Base-by-base conservation (phyloP, 2,797 vertebrate genomes). In the Lerista edwardsae region DNA sequence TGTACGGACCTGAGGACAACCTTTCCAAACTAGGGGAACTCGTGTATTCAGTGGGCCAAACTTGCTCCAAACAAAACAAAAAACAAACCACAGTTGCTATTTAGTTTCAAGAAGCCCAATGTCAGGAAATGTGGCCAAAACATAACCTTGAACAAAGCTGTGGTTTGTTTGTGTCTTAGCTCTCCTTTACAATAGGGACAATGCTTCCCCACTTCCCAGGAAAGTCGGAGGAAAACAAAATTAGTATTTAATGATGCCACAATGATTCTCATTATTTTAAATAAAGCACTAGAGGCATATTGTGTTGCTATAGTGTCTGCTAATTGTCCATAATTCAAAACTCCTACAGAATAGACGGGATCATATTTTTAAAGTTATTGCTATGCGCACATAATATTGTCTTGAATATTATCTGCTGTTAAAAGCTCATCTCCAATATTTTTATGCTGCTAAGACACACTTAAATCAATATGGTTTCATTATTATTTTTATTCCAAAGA, bases 141-240 rank as follows among this genome's bases (percentile, higher is more conserved):
- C 23, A 17, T 34, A 74, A 59, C 29, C 10, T 41, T 34, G 64
- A 90, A 86, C 27, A 86, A 74, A 23, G 0, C 1, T 47, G 29
- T 85, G 75, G 84, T 72, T 59, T 79, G 69, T 74, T 67, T 87
- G 88, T 68, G 73, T 2, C 21, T 84, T 69, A 80, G 85, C 81
- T 77, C 82, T 73, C 73, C 72, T 84, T 27, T 71, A 75, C 88
- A 79, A 89, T 25, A 83, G 68, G 27, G 25, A 84, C 80, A 41
- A 72, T 47, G 82, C 88, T 88, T 87, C 34, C 69, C 72, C 84
- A 4, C 15, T 68, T 91, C 74, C 68, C 27, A 89, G 80, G 80
- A 89, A 83, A 91, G 74, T 80, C 90, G 25, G 10, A 86, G 84
- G 57, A 92, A 92, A 86, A 88, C 15, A 86, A 92, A 93, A 92